Evolutionary conservation across 30 jellyfish, hydroid and myxozoan genomes (phyloP), one percentile per base, ranked within the genome.

Genomic region (Hydractinia echinata): DNA sequence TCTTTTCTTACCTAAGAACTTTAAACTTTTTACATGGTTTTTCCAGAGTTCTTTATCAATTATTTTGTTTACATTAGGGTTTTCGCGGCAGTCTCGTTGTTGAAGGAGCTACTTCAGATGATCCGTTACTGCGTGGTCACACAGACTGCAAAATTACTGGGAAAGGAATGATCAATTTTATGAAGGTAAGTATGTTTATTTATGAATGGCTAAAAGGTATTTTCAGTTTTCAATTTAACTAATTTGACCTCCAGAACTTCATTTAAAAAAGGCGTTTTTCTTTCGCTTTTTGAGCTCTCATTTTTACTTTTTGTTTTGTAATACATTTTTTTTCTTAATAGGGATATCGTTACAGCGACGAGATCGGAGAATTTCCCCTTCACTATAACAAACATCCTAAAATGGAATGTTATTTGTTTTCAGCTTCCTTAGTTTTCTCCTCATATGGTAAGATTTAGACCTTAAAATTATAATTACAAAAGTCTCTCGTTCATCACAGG

Each of bases 11-110:
- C 44, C 44, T 30, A 1, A 30, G 44, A 30, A 30, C 44, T 1
- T 0, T 30, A 30, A 30, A 30, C 44, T 2, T 30, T 30, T 30
- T 30, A 30, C 2, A 30, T 30, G 44, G 44, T 30, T 1, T 30
- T 30, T 30, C 44, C 44, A 30, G 44, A 30, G 44, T 30, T 30
- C 2, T 58, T 6, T 4, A 6, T 64, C 74, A 6, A 13, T 64
- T n/a, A n/a, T 44, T 58, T 0, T 58, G 18, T 64, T n/a, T 64
- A n/a, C 44, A 8, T 77, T 5, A 77, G 85, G 85, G 85, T 16
- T 77, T 77, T 54, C 77, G 64, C 60, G 85, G 85, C 30, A 18
- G 73, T 44, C 55, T 77, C 60, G 85, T 77, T 5, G 85, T 77
- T 58, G 79, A 77, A 77, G 85, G 85, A 10, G 77, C 77, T 54